Evolutionary conservation across 2,113 vertebrate species (phyloP).

Genomic region (Silurus meridionalis): DNA sequence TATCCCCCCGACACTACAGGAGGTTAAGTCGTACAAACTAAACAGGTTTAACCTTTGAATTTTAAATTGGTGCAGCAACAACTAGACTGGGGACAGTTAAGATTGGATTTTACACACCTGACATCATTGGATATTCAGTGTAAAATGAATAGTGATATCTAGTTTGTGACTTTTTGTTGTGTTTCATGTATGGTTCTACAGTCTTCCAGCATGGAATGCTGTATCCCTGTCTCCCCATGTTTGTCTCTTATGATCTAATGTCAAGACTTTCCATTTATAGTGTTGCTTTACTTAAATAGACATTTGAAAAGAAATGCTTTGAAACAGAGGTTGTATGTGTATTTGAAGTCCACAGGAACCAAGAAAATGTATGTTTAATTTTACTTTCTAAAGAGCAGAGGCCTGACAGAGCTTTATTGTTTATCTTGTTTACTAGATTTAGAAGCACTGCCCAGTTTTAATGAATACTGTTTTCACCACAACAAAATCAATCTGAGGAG

Average conservation of each 20-base stretch:
- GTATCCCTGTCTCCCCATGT: not conserved
- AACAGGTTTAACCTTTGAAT: not conserved
- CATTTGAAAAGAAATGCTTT: not conserved
- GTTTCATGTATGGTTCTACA: not conserved
- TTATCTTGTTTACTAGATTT: slow-evolving; percentile 26
- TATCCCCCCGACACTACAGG: not conserved
- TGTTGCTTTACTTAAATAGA: not conserved
- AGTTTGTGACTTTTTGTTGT: not conserved
- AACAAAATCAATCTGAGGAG: slow-evolving; percentile 36
- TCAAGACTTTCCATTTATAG: no score
- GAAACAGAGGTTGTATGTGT: not conserved
- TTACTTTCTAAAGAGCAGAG: not conserved
- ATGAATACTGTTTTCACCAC: slow-evolving; percentile 46
- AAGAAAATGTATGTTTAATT: not conserved
- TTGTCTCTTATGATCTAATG: no score
- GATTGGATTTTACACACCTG: not conserved
- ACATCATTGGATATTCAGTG: not conserved
- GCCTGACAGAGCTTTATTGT: slow-evolving; percentile 8
- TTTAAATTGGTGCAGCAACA: not conserved
- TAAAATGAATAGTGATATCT: not conserved
- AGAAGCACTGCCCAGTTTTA: slow-evolving; percentile 39
- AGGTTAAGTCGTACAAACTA: not conserved
- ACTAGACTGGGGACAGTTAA: not conserved
- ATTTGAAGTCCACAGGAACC: not conserved
- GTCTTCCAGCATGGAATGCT: not conserved